Evolutionary conservation across 1,140 invertebrate genomes (phyloP), one percentile per base, ranked within the genome.

Genomic region (Meloidogyne floridensis): DNA sequence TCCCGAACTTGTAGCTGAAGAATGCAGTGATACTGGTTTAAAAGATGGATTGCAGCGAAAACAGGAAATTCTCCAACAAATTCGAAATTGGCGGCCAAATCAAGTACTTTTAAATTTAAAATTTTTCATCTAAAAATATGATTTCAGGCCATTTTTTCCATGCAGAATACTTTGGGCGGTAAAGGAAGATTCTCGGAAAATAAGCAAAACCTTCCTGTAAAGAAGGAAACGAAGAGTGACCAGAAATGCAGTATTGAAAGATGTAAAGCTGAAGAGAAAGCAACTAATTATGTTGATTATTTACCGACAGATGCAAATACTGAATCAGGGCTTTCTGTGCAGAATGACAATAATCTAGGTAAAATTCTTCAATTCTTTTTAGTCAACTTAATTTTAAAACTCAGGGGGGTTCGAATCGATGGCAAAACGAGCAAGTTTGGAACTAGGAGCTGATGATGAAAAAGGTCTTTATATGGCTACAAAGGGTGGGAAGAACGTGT

Each of bases 141-240:
- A 73, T 92, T 93, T 54, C 88, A 97, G 95, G 98, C 96, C 10
- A 94, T 98, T 86, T 96, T 98, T 91, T 96, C 98, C 91, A 92
- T 98, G 47, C 77, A 69, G 9, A 79, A 79, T n/a, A 69, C 77
- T 3, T 18, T 79, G 10, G 77, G 77, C 5, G 65, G 77, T 18
- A 15, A 20, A 13, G 77, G 77, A 69, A 79, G 15, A 15, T 65
- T 79, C 9, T 54, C 72, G 0, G 53, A 75, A 80, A 93, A 87
- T 93, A 93, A 85, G 85, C 93, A 10, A 43, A 53, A 81, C n/a
- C 9, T 18, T 15, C 15, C 15, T n/a, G 7, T 15, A 15, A 74
- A n/a, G 7, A 74, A n/a, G 2, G 42, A 42, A 9, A 8, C 18
- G 65, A 79, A 79, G 7, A 77, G 20, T 20, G 11, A 71, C 32